Base-by-base conservation (phyloP, 2,888 invertebrate genomes). In the Pandemis heparana region DNA sequence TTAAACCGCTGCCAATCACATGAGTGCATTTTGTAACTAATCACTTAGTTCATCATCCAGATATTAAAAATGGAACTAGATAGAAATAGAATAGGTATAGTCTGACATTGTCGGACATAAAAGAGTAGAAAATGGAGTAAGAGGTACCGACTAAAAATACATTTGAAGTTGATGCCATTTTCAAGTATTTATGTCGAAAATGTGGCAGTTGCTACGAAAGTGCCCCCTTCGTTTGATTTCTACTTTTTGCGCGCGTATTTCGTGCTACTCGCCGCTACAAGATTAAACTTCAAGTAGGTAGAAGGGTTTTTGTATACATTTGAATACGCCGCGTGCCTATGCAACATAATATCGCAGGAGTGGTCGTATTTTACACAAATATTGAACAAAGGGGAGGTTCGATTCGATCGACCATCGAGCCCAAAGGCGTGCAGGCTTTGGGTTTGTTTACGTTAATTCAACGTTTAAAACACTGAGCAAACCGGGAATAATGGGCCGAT, bases 261-360 rank as follows among this genome's bases (percentile, higher is more conserved):
- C 43, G 12, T 43, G 43, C 12, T 23, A 56, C 5, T 23, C 6
- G 12, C 48, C 16, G 48, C 7, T 48, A 48, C 23, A 51, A 51
- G 32, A 64, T 38, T 38, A 38, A 56, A 12, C 56, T 5, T 56
- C 10, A 56, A 56, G 23, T 16, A n/a, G 14, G 23, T 16, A n/a
- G 14, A 68, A 60, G 46, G 41, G 16, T 23, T 56, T 53, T 23
- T 32, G 62, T 23, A 63, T 46, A 6, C 23, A 69, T 64, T 71
- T 71, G 60, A 63, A 60, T 62, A 48, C 16, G 62, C 67, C 67
- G 60, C 71, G 63, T 68, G 73, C 73, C 73, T 68, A 59, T 71
- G 75, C 51, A 75, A 75, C 75, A 14, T 60, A 63, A 75, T 75
- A 71, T 53, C 41, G 60, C 41, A 48, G 71, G 75, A 75, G 75